Evolutionary conservation across 53 echinoderm and acorn worm species (phyloP).

Genomic region (Astropecten irregularis): DNA sequence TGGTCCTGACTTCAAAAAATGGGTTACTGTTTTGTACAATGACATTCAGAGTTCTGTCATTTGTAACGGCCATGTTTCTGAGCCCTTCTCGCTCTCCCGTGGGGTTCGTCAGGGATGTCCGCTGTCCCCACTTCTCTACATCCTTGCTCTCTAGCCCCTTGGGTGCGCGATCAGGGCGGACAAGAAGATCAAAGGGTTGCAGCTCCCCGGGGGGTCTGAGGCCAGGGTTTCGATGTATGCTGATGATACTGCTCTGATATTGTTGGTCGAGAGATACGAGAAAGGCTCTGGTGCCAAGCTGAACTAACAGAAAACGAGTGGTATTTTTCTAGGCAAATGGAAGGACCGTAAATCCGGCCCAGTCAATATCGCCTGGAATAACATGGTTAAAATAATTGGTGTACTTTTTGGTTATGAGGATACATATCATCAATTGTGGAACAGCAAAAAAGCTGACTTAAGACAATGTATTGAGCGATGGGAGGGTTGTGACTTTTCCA

Average conservation of each 20-base stretch:
- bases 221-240: conserved; percentile 31
- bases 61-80: conserved; percentile 45
- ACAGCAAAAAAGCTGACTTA: not conserved
- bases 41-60: conserved; percentile 36
- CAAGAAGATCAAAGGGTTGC: conserved; percentile 7
- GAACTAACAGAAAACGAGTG: conserved; percentile 7
- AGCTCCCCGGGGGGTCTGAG: conserved; percentile 20
- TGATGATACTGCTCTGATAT: conserved; percentile 54
- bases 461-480: not conserved
- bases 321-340: conserved; percentile 3
- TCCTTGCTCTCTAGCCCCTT: conserved; percentile 17
- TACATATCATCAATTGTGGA: not conserved
- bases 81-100: conserved; percentile 21
- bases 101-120: conserved; percentile 65
- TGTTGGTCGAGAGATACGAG: conserved; percentile 37
- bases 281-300: conserved; percentile 26
- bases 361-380: not conserved
- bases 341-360: not conserved
- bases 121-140: conserved; percentile 37
- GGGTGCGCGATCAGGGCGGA: conserved; percentile 16
- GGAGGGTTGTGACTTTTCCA: not conserved
- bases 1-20: conserved; percentile 34
- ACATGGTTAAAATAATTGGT: not conserved
- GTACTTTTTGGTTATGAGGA: not conserved
- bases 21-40: conserved; percentile 55